These are phyloP conservation scores for Gracilinanus agilis DNA, from an alignment of 2,113 vertebrate genomes.

Conservation along the genomic window DNA sequence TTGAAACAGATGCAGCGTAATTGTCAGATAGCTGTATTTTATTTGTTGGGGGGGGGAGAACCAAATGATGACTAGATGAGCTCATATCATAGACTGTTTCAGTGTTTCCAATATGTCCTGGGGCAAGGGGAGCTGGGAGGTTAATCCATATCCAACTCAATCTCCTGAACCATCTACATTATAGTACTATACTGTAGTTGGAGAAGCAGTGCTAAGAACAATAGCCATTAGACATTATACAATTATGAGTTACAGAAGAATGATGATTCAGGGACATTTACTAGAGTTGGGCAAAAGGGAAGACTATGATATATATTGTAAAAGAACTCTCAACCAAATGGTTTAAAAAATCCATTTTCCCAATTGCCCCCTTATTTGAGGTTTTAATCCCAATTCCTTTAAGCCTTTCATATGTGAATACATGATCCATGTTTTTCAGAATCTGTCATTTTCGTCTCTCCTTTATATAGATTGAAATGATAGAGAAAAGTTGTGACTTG, in stretches of 20 bases:
- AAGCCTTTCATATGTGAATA: neutral
- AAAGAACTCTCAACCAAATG: neutral
- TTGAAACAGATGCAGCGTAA: too few species aligned
- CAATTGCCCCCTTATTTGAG: neutral
- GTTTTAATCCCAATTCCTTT: neutral
- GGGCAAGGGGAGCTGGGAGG: neutral
- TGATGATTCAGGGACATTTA: neutral
- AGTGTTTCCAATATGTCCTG: neutral
- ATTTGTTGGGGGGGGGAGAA: too few species aligned
- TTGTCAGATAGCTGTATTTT: too few species aligned
- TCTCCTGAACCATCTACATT: neutral
- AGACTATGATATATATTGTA: neutral
- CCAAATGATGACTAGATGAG: too few species aligned
- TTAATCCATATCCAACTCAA: neutral
- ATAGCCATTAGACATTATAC: neutral
- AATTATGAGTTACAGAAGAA: neutral
- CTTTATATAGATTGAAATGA: neutral
- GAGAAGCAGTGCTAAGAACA: neutral
- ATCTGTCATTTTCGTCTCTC: neutral
- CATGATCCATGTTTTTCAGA: neutral
- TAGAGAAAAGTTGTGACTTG: neutral
- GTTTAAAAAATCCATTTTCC: neutral
- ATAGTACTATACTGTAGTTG: neutral
- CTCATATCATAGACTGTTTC: neutral
- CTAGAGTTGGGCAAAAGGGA: neutral